Conservation (phyloP, 2,113 vertebrate genomes). For the Eonycteris spelaea region DNA sequence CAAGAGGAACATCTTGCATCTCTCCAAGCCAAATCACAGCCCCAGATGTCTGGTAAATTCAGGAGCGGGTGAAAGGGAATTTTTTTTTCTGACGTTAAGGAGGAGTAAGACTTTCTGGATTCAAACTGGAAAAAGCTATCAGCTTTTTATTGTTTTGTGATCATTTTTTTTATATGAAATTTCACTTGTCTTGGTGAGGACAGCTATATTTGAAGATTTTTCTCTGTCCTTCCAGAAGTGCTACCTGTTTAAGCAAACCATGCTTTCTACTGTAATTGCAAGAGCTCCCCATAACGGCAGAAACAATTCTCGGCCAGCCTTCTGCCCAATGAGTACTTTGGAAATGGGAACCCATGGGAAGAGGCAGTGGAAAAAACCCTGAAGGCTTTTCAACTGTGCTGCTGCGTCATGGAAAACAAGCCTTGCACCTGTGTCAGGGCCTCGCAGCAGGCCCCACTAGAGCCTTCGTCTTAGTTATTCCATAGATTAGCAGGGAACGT, state of each 20-base stretch:
- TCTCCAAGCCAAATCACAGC: background rate
- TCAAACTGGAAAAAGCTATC: background rate
- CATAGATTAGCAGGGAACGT: slow-evolving; percentile 19
- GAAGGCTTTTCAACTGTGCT: slow-evolving; percentile 49
- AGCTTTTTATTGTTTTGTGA: background rate
- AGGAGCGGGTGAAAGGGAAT: background rate
- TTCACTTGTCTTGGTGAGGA: background rate
- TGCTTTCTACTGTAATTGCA: slow-evolving; percentile 32
- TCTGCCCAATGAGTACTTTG: slow-evolving; percentile 55
- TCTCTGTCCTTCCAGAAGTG: background rate
- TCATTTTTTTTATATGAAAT: slow-evolving; percentile 31
- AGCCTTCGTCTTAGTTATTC: background rate
- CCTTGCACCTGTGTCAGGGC: background rate
- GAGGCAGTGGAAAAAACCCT: slow-evolving; percentile 77
- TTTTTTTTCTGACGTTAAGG: background rate
- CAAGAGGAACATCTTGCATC: background rate
- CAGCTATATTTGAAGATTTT: background rate
- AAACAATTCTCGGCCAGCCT: slow-evolving; percentile 17
- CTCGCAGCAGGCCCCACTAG: slow-evolving; percentile 49
- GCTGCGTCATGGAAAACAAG: slow-evolving; percentile 71
- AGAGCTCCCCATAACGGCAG: background rate
- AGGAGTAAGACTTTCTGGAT: background rate
- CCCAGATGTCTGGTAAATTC: background rate
- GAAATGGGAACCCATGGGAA: slow-evolving; percentile 59
- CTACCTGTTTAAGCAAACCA: background rate